Conservation (phyloP, 92 coral and sea anemone species). For the Epizoanthus rinbou region DNA sequence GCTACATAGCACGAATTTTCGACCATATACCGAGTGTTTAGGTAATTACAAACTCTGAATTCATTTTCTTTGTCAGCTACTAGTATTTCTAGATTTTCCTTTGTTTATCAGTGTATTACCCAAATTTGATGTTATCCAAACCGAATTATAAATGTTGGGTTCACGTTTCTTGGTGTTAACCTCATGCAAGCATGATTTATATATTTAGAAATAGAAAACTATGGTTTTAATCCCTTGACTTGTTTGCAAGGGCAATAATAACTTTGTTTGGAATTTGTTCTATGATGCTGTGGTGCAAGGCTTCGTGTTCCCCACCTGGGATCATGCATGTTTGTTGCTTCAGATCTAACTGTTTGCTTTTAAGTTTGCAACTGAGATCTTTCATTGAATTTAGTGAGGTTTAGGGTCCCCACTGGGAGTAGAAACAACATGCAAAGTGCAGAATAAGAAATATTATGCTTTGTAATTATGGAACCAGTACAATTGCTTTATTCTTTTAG, state of each 20-base stretch:
- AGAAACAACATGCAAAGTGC: neutral
- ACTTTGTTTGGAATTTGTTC: slow-evolving; percentile 26
- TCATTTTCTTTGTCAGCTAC: neutral
- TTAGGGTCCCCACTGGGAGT: slow-evolving; percentile 28
- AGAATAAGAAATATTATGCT: neutral
- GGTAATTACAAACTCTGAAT: neutral
- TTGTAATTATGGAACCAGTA: neutral
- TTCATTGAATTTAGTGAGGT: slow-evolving; percentile 25
- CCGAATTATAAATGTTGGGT: neutral
- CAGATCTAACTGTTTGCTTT: slow-evolving; percentile 12
- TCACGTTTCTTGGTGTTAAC: neutral
- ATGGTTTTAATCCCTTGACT: neutral
- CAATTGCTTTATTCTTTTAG: neutral
- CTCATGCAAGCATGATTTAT: neutral
- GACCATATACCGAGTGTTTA: neutral
- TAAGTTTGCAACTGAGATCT: slow-evolving; percentile 30
- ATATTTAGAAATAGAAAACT: neutral
- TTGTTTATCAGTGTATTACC: slow-evolving; percentile 11
- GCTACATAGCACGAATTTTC: neutral
- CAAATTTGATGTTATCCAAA: neutral
- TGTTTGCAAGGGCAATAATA: slow-evolving; percentile 14
- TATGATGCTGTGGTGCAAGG: neutral
- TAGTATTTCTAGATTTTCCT: neutral
- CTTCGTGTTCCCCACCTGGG: slow-evolving; percentile 5
- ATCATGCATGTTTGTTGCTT: slow-evolving; percentile 19